Base-by-base conservation (phyloP, 2,888 invertebrate genomes). In the Chloroclysta siterata region DNA sequence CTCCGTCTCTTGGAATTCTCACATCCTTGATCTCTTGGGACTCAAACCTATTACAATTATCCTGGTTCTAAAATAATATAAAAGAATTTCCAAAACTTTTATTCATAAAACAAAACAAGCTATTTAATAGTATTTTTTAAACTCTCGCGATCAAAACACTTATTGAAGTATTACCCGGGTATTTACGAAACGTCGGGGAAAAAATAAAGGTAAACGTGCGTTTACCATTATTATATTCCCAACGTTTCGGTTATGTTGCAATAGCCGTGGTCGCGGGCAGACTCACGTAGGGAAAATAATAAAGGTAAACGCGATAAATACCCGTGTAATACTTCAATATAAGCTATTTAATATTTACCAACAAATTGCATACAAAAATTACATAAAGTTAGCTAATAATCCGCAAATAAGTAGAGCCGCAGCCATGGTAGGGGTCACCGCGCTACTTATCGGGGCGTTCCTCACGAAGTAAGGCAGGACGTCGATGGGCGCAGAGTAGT, bases 391-490 rank as follows among this genome's bases (percentile, higher is more conserved):
- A n/a, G 76, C 68, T 1, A 82, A 47, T n/a, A 83, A 22, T 2
- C 77, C 79, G 50, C 82, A 68, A 61, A 83, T 58, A 69, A 87
- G 68, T 48, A 85, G 71, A 59, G 72, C 2, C 0, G 53, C 68
- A 74, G 85, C 69, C 39, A 77, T 64, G n/a, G 36, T 53, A 13
- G 76, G 73, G 36, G 76, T n/a, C 29, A 52, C 65, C 5, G 82
- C 78, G 0, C 74, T 63, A 8, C 72, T 78, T 0, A 77, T 10
- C 0, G 63, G 60, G 0, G 42, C 44, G 0, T 84, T 78, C 17
- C 80, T 75, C 13, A 93, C 80, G 79, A 97, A 97, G 84, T 94
- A 96, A 0, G 97, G 97, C 53, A 97, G 85, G 0, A 94, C 87
- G 67, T 95, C 89, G 7, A 97, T 78, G 0, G 96, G 95, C 0